phyloP scores from a whole-genome alignment of 2,113 vertebrate genomes.

The Sprattus sprattus region DNA sequence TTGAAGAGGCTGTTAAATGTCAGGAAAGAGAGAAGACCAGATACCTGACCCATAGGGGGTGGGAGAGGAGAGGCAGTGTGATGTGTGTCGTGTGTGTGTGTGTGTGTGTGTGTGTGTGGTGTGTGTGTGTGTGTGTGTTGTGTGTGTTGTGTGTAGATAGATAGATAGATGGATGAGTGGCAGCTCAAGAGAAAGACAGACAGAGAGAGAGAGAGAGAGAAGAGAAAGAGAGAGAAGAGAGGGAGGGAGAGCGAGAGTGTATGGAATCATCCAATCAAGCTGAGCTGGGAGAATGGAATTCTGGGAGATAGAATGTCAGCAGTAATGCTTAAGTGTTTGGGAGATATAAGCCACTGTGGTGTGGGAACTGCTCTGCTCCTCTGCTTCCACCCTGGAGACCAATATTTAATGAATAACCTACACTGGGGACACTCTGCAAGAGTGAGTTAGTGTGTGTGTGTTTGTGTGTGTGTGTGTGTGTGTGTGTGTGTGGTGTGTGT shows the following conservation, averaged over 20 bases:
- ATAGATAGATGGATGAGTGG: neutral
- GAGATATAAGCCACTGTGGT: no score
- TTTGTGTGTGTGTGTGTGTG: neutral
- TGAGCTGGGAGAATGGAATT: no score
- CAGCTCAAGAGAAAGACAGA: no score
- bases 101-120: neutral
- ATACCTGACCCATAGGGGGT: slow-evolving; percentile 2
- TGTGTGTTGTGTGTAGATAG: neutral
- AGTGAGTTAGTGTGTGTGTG: neutral
- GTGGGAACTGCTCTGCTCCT: no score
- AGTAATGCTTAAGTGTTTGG: no score
- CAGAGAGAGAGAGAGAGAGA: neutral
- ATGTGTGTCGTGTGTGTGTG: neutral
- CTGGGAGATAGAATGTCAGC: no score
- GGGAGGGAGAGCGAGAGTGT: no score
- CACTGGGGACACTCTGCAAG: no score
- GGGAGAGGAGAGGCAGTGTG: neutral
- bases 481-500: neutral
- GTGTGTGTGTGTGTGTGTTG: neutral
- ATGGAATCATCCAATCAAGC: no score
- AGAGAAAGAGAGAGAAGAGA: no score
- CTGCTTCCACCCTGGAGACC: no score
- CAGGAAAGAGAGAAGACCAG: slow-evolving; percentile 5
- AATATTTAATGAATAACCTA: no score
- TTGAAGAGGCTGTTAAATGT: neutral